A percentile compares a stretch with the other conserved stretches of the same genome.
phyloP scores from a whole-genome alignment of 2,797 vertebrate species.

The Brachyalestes nurse region DNA sequence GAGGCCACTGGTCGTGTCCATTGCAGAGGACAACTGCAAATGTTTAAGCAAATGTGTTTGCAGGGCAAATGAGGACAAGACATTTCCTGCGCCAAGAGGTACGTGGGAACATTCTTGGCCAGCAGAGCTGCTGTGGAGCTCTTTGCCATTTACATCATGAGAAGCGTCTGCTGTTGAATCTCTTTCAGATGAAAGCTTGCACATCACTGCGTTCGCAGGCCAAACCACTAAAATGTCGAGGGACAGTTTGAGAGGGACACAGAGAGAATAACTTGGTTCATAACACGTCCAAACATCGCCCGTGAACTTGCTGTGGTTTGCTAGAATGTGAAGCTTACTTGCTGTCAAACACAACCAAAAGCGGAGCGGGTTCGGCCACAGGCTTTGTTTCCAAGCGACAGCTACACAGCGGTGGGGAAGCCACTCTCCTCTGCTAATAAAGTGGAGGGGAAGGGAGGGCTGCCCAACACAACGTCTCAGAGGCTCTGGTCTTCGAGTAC shows the following conservation, averaged over 20 bases:
- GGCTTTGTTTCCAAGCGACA: not conserved
- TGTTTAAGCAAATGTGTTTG: not conserved
- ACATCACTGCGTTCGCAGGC: not conserved
- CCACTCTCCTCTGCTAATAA: not conserved
- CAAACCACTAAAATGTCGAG: not conserved
- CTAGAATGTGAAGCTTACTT: slow-evolving; percentile 6
- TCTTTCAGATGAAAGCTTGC: not conserved
- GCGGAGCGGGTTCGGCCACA: not conserved
- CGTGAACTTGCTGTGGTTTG: not conserved
- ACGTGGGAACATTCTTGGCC: not conserved
- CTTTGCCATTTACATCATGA: not conserved
- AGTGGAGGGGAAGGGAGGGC: no score
- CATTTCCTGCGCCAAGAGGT: not conserved
- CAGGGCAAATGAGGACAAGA: slow-evolving; percentile 24
- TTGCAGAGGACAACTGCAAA: not conserved
- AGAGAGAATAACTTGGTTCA: not conserved
- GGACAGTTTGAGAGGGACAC: not conserved
- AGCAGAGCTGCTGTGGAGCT: not conserved
- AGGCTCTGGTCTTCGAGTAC: no score
- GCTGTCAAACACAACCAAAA: not conserved
- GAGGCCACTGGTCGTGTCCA: not conserved
- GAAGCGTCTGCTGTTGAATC: slow-evolving; percentile 9
- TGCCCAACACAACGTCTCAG: no score
- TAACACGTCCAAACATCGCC: not conserved
- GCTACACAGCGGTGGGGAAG: not conserved